Percentiles rank a stretch among this genome's conserved stretches.
These are phyloP conservation scores for Torymus tubicola DNA, from an alignment of 2,888 invertebrate species.

Conservation along the genomic window DNA sequence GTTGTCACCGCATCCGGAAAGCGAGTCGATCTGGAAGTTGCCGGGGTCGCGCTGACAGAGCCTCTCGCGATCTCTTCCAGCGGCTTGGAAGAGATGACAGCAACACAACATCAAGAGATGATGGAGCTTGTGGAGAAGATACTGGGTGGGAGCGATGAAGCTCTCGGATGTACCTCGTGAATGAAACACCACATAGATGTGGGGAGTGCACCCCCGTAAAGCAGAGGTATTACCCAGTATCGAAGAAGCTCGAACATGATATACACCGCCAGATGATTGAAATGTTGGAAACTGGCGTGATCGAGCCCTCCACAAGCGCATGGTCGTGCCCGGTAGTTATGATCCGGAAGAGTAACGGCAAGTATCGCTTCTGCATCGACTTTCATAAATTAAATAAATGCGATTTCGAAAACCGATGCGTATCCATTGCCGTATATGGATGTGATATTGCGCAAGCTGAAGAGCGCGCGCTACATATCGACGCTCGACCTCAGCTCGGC, in stretches of 20 bases:
- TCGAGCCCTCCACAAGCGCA: conserved; percentile 25
- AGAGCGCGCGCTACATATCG: no score
- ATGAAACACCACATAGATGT: conserved; percentile 33
- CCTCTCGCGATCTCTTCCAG: no score
- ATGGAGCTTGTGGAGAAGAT: no score
- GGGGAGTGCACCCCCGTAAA: conserved; percentile 11
- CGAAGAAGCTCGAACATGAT: conserved; percentile 12
- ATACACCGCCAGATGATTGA: conserved; percentile 34
- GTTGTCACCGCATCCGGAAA: no score
- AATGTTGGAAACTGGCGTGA: conserved; percentile 9
- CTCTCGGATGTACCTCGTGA: background rate
- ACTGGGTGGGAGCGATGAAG: no score
- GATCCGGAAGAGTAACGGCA: conserved; percentile 19
- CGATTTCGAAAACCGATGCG: conserved; percentile 35
- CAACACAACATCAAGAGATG: no score
- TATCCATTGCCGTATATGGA: conserved; percentile 43
- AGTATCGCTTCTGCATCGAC: conserved; percentile 46
- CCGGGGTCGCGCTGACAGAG: no score
- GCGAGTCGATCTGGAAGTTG: no score
- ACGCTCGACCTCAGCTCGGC: no score
- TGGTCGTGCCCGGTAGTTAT: conserved; percentile 38
- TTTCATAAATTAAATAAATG: conserved; percentile 37
- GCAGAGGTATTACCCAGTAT: conserved; percentile 25
- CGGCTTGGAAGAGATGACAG: no score
- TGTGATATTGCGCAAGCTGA: no score